These are phyloP conservation scores for Stegodyphus mimosarum DNA, from an alignment of 1,140 invertebrate species.

Conservation along the genomic window DNA sequence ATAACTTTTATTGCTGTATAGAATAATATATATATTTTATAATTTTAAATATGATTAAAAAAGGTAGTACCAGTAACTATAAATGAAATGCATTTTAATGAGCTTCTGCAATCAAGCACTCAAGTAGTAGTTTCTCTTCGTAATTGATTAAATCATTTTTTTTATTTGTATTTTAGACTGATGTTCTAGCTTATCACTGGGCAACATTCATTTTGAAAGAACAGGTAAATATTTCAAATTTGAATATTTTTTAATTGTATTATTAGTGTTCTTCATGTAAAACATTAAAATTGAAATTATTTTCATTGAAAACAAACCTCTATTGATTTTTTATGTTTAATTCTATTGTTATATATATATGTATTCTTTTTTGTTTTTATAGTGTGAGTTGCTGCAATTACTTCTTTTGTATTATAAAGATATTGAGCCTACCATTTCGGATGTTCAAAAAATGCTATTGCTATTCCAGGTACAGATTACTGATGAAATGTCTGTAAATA, in stretches of 20 bases:
- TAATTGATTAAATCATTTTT: too few relatives aligned
- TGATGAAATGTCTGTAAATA: too few relatives aligned
- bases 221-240: slow-evolving; percentile 62
- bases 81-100: too few relatives aligned
- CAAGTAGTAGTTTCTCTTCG: too few relatives aligned
- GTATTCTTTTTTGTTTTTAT: slow-evolving; percentile 5
- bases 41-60: too few relatives aligned
- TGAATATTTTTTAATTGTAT: not conserved
- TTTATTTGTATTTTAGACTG: slow-evolving; percentile 63
- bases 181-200: slow-evolving; percentile 65
- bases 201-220: slow-evolving; percentile 67
- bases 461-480: slow-evolving; percentile 52
- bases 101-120: too few relatives aligned
- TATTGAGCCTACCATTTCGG: slow-evolving; percentile 63
- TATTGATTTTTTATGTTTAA: not conserved
- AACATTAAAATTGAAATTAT: too few relatives aligned
- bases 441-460: slow-evolving; percentile 65
- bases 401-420: slow-evolving; percentile 67
- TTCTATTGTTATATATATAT: not conserved
- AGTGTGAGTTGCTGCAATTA: slow-evolving; percentile 67
- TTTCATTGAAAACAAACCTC: too few relatives aligned
- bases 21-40: too few relatives aligned
- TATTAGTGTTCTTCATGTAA: too few relatives aligned
- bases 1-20: too few relatives aligned
- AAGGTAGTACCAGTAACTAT: too few relatives aligned